Evolutionary conservation across 1,140 invertebrate genomes (phyloP).

Genomic region (Sesamia nonagrioides): DNA sequence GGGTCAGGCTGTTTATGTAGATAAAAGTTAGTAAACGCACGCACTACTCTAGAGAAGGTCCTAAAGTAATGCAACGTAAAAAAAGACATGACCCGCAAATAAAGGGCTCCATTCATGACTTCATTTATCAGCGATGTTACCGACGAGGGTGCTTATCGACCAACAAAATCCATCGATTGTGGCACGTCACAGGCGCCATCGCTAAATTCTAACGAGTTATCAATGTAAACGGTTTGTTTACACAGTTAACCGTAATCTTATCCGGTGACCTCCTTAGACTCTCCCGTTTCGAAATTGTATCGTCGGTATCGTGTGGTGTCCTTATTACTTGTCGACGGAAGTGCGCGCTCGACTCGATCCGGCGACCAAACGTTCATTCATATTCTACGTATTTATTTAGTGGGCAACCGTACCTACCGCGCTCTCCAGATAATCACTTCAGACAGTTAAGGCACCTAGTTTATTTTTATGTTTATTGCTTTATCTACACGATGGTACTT

Average conservation of each 20-base stretch:
- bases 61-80: too few species aligned
- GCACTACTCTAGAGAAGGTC: too few species aligned
- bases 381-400: slow-evolving; percentile 79
- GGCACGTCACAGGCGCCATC: slow-evolving; percentile 75
- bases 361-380: slow-evolving; percentile 75
- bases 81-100: slow-evolving; percentile 26
- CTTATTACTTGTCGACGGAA: slow-evolving; percentile 80
- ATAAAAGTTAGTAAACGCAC: too few species aligned
- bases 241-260: slow-evolving; percentile 86
- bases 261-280: slow-evolving; percentile 85
- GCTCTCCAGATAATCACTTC: slow-evolving; percentile 51
- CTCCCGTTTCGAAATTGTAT: slow-evolving; percentile 85
- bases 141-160: slow-evolving; percentile 62
- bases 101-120: slow-evolving; percentile 43
- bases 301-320: slow-evolving; percentile 76
- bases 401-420: slow-evolving; percentile 61
- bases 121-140: slow-evolving; percentile 13
- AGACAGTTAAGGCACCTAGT: slow-evolving; percentile 47
- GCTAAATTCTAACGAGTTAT: slow-evolving; percentile 82
- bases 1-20: too few species aligned
- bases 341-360: slow-evolving; percentile 69
- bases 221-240: slow-evolving; percentile 86
- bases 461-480: slow-evolving; percentile 50
- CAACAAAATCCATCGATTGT: slow-evolving; percentile 62
- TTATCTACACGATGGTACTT: slow-evolving; percentile 39